Percentiles rank a stretch among this genome's conserved stretches.
Conservation (phyloP, 2,888 invertebrate genomes). For the Campopleginae sp. region DNA sequence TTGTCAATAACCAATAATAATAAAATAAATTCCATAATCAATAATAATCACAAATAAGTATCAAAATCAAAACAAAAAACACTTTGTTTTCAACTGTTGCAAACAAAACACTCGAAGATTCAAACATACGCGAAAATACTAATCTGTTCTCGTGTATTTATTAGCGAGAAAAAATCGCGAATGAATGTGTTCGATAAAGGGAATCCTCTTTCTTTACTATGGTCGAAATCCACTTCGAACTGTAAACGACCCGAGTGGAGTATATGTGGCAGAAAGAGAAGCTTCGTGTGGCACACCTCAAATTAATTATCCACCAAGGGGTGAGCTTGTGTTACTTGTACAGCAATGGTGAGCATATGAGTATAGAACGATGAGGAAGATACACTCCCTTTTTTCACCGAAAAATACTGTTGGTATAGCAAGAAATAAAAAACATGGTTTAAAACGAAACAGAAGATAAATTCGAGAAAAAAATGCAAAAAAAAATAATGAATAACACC, state of each 20-base stretch:
- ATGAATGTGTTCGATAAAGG: not conserved
- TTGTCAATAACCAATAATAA: too few species aligned
- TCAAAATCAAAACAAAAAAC: not conserved
- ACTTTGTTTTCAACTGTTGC: not conserved
- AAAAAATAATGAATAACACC: not conserved
- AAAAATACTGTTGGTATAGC: slow-evolving; percentile 10
- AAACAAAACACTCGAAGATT: not conserved
- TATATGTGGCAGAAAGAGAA: slow-evolving; percentile 1
- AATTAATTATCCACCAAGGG: slow-evolving; percentile 60
- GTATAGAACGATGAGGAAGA: slow-evolving; percentile 43
- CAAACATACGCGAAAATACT: not conserved
- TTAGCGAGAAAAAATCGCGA: not conserved
- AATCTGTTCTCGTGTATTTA: not conserved
- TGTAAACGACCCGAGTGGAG: slow-evolving; percentile 23
- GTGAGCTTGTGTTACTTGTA: slow-evolving; percentile 39
- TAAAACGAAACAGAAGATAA: not conserved
- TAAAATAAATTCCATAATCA: too few species aligned
- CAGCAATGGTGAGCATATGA: slow-evolving; percentile 23
- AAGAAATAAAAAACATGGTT: not conserved
- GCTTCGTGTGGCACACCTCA: slow-evolving; percentile 63
- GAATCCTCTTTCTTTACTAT: not conserved
- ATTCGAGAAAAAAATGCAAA: not conserved
- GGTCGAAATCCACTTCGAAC: not conserved
- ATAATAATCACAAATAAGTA: not conserved
- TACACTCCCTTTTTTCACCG: slow-evolving; percentile 57